Evolutionary conservation across 2,888 invertebrate species (phyloP).

Genomic region (Chelonus formosanus): DNA sequence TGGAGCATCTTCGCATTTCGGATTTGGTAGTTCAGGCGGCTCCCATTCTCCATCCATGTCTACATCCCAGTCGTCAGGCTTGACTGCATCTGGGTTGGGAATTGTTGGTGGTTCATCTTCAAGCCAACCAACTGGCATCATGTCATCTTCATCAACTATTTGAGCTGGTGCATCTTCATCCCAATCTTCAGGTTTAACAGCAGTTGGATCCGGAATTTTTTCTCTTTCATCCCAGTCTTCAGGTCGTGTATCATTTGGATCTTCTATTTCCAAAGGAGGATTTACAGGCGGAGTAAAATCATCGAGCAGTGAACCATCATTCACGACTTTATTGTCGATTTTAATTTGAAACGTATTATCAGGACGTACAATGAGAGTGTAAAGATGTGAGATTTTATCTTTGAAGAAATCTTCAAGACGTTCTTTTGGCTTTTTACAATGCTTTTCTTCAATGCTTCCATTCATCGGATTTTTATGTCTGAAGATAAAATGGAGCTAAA

Average conservation of each 20-base stretch:
- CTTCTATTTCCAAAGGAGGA: conserved; percentile 93
- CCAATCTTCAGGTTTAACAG: conserved; percentile 95
- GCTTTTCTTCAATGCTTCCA: conserved; percentile 91
- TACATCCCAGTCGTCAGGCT: conserved; percentile 96
- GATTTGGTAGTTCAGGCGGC: conserved; percentile 91
- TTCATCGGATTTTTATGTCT: conserved; percentile 93
- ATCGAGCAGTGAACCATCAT: conserved; percentile 85
- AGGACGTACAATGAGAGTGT: conserved; percentile 79
- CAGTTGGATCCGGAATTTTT: conserved; percentile 88
- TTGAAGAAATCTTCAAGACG: conserved; percentile 87
- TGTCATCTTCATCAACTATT: conserved; percentile 84
- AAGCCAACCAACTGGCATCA: conserved; percentile 90
- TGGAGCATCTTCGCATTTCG: conserved; percentile 76
- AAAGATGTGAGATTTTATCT: conserved; percentile 92
- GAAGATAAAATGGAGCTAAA: conserved; percentile 84
- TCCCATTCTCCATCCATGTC: conserved; percentile 99
- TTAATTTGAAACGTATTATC: conserved; percentile 83
- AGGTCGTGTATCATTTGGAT: conserved; percentile 86
- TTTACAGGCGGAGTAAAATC: conserved; percentile 95
- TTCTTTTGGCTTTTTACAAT: conserved; percentile 89
- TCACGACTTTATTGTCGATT: conserved; percentile 84
- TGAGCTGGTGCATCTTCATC: conserved; percentile 93
- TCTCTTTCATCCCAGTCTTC: conserved; percentile 96
- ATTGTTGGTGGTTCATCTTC: conserved; percentile 89
- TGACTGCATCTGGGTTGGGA: conserved; percentile 85